Percentiles rank a stretch among this genome's conserved stretches.
phyloP scores from a whole-genome alignment of 2,113 vertebrate species.

The Acrocephalus kingi region DNA sequence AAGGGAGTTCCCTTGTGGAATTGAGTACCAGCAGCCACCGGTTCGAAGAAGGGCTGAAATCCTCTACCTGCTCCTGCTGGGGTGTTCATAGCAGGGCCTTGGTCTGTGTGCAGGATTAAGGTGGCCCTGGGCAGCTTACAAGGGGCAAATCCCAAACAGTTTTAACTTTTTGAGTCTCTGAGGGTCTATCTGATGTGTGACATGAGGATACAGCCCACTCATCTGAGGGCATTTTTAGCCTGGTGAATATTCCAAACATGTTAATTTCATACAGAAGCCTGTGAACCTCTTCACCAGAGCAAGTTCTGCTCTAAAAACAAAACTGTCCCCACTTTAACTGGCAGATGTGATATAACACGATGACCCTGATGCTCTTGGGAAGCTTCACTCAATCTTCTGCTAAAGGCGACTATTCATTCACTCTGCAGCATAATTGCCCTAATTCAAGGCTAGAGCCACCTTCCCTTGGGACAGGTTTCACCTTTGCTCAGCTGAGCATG shows the following conservation, averaged over 20 bases:
- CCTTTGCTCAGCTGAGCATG: constrained; percentile 34
- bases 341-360: not conserved
- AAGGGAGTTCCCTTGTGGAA: not conserved
- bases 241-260: not conserved
- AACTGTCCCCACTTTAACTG: not conserved
- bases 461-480: constrained; percentile 60
- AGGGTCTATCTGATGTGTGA: not conserved
- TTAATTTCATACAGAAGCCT: not conserved
- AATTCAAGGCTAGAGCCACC: constrained; percentile 33
- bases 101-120: not conserved
- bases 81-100: not conserved
- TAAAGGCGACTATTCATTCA: not conserved
- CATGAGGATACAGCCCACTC: not conserved
- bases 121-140: not conserved
- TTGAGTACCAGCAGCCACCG: not conserved
- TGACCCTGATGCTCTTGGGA: not conserved
- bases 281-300: not conserved
- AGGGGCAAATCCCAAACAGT: not conserved
- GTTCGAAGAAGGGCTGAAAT: not conserved
- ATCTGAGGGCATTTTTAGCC: not conserved
- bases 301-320: not conserved
- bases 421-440: constrained; percentile 22
- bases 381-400: constrained; percentile 11
- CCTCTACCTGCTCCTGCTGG: not conserved
- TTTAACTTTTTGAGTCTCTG: not conserved